Evolutionary conservation across 2,888 invertebrate species (phyloP).

Genomic region (Scaptomyza polygonia): DNA sequence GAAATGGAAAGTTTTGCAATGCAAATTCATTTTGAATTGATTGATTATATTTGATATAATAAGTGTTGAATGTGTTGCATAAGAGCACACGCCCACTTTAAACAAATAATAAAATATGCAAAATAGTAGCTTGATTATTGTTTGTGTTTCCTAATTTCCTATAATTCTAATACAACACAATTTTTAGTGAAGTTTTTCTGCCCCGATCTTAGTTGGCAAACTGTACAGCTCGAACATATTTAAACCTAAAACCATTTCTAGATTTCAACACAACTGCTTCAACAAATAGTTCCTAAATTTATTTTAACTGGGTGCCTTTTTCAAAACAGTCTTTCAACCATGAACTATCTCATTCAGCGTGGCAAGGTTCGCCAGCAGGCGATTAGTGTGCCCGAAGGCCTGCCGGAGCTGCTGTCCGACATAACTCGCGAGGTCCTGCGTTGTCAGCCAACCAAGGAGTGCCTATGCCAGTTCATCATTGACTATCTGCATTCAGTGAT

Average conservation of each 20-base stretch:
- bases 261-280: constrained; percentile 27
- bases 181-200: not conserved
- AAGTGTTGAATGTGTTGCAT: not conserved
- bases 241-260: not conserved
- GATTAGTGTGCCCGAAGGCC: constrained; percentile 87
- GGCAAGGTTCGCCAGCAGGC: constrained; percentile 78
- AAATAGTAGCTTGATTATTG: no score
- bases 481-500: constrained; percentile 89
- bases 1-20: constrained; percentile 49
- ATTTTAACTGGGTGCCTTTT: constrained; percentile 26
- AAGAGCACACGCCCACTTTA: constrained; percentile 38
- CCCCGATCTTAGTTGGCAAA: constrained; percentile 26
- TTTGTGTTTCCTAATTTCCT: no score
- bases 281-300: constrained; percentile 51
- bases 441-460: constrained; percentile 86
- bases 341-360: constrained; percentile 81
- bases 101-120: not conserved
- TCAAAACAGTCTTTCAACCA: not conserved
- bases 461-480: constrained; percentile 88
- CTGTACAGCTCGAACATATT: not conserved
- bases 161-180: no score
- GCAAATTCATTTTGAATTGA: constrained; percentile 33
- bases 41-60: not conserved
- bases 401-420: constrained; percentile 89
- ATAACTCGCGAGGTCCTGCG: constrained; percentile 91